These are phyloP conservation scores for Synanthedon vespiformis DNA, from an alignment of 2,888 invertebrate species.

Conservation along the genomic window DNA sequence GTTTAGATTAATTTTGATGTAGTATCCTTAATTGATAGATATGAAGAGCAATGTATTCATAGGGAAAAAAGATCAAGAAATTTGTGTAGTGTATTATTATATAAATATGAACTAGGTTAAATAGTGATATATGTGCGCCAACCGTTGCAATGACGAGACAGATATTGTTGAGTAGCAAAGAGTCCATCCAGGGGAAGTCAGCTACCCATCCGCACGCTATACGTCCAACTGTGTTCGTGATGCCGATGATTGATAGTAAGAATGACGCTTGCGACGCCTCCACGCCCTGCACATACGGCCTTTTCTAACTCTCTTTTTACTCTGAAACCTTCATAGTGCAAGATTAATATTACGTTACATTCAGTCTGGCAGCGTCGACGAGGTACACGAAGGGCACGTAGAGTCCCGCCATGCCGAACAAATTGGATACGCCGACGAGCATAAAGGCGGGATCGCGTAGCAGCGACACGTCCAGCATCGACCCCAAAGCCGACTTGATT, in stretches of 20 bases:
- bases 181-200: slow-evolving; percentile 91
- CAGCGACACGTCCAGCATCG: slow-evolving; percentile 92
- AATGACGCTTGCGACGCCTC: slow-evolving; percentile 79
- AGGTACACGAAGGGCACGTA: slow-evolving; percentile 97
- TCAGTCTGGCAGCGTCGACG: slow-evolving; percentile 81
- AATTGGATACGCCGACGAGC: slow-evolving; percentile 91
- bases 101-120: no score
- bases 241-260: slow-evolving; percentile 86
- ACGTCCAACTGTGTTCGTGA: slow-evolving; percentile 94
- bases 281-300: slow-evolving; percentile 69
- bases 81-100: no score
- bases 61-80: no score
- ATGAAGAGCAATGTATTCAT: no score
- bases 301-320: slow-evolving; percentile 15
- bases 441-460: slow-evolving; percentile 91
- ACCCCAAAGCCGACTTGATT: slow-evolving; percentile 83
- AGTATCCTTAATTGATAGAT: no score
- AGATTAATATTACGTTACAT: slow-evolving; percentile 64
- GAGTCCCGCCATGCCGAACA: slow-evolving; percentile 97
- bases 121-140: slow-evolving; percentile 5
- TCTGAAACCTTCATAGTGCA: no score
- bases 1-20: no score
- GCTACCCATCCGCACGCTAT: slow-evolving; percentile 91
- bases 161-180: slow-evolving; percentile 91
- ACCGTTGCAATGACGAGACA: slow-evolving; percentile 92